Conservation (phyloP, 2,797 vertebrate species). For the Coilia nasus region DNA sequence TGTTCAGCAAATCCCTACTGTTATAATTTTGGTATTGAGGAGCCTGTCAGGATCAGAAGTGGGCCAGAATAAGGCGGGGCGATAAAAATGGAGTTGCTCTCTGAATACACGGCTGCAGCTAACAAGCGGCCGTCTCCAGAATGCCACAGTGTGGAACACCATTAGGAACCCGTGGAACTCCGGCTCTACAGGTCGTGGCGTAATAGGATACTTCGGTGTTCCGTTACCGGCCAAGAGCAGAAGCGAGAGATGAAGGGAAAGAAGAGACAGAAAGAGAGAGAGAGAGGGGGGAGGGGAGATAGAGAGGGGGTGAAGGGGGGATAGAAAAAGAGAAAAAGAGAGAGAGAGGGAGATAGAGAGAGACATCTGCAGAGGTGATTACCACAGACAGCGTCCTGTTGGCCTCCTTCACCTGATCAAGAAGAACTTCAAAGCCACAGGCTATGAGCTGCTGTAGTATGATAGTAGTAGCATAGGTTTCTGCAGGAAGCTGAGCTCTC, state of each 20-base stretch:
- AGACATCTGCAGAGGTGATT: neutral
- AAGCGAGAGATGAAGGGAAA: neutral
- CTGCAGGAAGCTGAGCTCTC: neutral
- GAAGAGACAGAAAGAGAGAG: neutral
- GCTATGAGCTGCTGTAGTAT: neutral
- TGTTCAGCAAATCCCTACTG: too few species aligned
- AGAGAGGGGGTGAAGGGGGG: too few species aligned
- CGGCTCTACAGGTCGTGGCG: slow-evolving; percentile 59
- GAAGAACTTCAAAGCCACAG: neutral
- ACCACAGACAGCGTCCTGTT: neutral
- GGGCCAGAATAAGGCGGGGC: slow-evolving; percentile 42
- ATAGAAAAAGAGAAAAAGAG: too few species aligned
- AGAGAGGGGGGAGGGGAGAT: too few species aligned
- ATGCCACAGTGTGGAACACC: slow-evolving; percentile 50
- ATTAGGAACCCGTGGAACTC: slow-evolving; percentile 41
- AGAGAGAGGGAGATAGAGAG: neutral
- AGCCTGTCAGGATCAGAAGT: neutral
- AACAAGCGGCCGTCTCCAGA: neutral
- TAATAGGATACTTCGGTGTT: slow-evolving; percentile 69
- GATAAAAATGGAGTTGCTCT: slow-evolving; percentile 51
- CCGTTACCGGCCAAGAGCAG: slow-evolving; percentile 58
- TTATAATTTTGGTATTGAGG: too few species aligned
- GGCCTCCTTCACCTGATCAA: too few species aligned
- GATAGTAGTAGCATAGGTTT: neutral
- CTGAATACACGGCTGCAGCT: neutral